phyloP scores from a whole-genome alignment of 2,113 vertebrate species.

The Tragelaphus buxtoni region DNA sequence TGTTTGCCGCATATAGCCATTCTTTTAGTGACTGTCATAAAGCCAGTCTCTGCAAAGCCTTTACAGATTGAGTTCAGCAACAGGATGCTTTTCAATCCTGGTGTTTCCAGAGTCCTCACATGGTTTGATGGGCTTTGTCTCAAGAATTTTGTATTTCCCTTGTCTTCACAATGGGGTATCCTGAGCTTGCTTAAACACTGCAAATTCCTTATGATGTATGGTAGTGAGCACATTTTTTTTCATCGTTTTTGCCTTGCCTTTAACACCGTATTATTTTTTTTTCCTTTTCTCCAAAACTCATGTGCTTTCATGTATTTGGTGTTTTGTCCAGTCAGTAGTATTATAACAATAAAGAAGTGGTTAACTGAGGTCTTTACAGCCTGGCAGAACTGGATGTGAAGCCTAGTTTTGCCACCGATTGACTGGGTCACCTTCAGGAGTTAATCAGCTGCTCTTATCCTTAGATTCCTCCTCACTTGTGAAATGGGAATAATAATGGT shows the following conservation, averaged over 20 bases:
- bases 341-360: not conserved
- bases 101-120: not conserved
- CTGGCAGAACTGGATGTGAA: not conserved
- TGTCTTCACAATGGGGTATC: not conserved
- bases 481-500: not conserved
- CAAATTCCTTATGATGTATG: not conserved
- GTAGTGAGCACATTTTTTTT: not conserved
- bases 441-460: not conserved
- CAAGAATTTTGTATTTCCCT: not conserved
- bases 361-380: not conserved
- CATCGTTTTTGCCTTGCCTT: not conserved
- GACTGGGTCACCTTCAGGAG: not conserved
- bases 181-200: not conserved
- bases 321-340: not conserved
- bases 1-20: not conserved
- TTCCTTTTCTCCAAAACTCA: not conserved
- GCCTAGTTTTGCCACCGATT: not conserved
- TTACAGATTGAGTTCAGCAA: not conserved
- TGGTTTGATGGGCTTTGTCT: not conserved
- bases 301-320: not conserved
- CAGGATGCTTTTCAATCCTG: not conserved
- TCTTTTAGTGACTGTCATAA: not conserved
- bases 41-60: constrained; percentile 17
- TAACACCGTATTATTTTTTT: not conserved
- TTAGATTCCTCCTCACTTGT: not conserved